A percentile compares a stretch with the other conserved stretches of the same genome.
Evolutionary conservation across 2,797 vertebrate genomes (phyloP).

Genomic region (Darevskia mixta): DNA sequence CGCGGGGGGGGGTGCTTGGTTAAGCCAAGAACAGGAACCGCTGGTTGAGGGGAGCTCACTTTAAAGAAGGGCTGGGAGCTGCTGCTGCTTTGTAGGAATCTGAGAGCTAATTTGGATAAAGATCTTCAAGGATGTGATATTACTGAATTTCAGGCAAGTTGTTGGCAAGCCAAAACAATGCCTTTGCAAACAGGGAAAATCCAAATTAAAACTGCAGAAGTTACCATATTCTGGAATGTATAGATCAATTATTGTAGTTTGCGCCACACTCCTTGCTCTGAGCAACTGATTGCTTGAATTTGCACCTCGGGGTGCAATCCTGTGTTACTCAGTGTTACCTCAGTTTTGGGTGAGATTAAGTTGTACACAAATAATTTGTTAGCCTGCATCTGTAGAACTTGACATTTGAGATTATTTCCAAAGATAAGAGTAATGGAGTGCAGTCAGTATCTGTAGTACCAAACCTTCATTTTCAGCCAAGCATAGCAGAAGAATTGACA

Average conservation of each 20-base stretch:
- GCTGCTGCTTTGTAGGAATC: not conserved
- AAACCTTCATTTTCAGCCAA: not conserved
- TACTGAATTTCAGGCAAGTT: not conserved
- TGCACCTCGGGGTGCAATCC: not conserved
- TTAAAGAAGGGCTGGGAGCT: not conserved
- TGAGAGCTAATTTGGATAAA: not conserved
- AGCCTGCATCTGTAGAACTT: not conserved
- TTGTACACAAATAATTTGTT: not conserved
- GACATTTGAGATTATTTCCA: constrained; percentile 2
- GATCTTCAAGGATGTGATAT: not conserved
- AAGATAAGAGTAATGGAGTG: not conserved
- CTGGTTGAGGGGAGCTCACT: not conserved
- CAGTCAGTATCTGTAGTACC: not conserved
- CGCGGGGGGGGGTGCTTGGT: not conserved
- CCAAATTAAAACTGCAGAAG: not conserved
- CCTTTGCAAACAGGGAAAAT: not conserved
- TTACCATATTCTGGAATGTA: not conserved
- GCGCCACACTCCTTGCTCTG: not conserved
- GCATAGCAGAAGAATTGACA: not conserved
- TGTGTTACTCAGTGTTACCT: not conserved
- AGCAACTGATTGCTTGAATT: not conserved
- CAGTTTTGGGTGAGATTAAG: not conserved
- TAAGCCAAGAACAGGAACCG: not conserved
- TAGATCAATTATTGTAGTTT: not conserved
- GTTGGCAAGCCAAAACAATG: constrained; percentile 1